A percentile compares a stretch with the other conserved stretches of the same genome.
Evolutionary conservation across 2,797 vertebrate genomes (phyloP).

Genomic region (Distichodus sexfasciatus): DNA sequence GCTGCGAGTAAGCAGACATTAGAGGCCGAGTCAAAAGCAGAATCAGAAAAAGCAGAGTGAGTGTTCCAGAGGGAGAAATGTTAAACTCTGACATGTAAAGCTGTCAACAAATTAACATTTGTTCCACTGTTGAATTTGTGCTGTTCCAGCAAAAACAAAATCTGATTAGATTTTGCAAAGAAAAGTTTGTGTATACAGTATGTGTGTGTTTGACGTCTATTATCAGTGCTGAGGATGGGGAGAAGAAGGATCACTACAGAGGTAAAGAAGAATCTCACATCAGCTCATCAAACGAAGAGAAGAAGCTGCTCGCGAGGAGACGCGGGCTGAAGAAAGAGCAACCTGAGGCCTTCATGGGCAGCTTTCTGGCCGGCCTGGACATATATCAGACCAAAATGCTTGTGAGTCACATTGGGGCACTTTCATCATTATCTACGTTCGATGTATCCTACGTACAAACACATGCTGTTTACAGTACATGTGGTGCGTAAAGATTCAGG

Average conservation of each 20-base stretch:
- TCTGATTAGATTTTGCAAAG: too few species aligned
- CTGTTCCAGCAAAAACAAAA: too few species aligned
- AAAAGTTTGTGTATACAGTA: not conserved
- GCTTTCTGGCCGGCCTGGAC: conserved; percentile 91
- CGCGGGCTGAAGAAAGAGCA: conserved; percentile 81
- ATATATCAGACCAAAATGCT: conserved; percentile 95
- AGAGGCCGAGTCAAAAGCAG: conserved; percentile 80
- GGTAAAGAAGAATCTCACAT: conserved; percentile 75
- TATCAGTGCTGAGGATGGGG: conserved; percentile 87
- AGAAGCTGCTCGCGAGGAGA: conserved; percentile 79
- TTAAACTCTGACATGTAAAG: too few species aligned
- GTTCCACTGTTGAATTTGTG: too few species aligned
- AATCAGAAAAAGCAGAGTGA: conserved; percentile 96
- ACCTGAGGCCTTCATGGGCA: conserved; percentile 89
- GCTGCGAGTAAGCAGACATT: conserved; percentile 77
- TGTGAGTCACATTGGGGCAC: conserved; percentile 69
- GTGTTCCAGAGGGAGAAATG: too few species aligned
- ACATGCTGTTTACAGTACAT: too few species aligned
- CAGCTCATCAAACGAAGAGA: conserved; percentile 66
- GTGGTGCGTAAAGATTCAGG: too few species aligned
- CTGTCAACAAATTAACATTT: too few species aligned
- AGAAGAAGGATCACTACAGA: conserved; percentile 88
- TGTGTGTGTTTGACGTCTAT: conserved; percentile 16
- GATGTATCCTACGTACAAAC: too few species aligned
- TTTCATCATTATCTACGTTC: too few species aligned